Conservation (phyloP, 23 tunicate genomes). For the Halocynthia aurantium region DNA sequence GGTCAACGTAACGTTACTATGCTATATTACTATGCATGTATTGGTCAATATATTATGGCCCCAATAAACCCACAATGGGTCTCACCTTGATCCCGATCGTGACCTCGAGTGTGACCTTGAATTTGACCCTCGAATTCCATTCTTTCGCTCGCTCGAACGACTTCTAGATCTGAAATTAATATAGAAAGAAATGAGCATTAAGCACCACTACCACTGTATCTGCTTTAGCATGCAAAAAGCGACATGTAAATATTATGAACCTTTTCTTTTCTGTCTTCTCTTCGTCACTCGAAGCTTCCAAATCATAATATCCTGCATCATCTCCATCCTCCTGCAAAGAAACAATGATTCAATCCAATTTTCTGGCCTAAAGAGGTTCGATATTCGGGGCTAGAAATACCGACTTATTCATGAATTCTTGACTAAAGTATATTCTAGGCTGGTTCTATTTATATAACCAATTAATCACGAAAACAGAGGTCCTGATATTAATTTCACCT, state of each 20-base stretch:
- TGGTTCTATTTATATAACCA: no score
- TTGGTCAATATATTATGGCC: not conserved
- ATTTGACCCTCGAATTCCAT: not conserved
- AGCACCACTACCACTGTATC: not conserved
- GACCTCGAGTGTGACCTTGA: slow-evolving; percentile 1
- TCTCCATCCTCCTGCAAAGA: slow-evolving; percentile 42
- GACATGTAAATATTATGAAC: no score
- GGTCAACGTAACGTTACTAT: no score
- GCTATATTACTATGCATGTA: no score
- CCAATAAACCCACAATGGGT: not conserved
- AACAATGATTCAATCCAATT: not conserved
- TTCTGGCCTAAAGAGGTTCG: no score
- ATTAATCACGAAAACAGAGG: not conserved
- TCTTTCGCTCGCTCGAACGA: not conserved
- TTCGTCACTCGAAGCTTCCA: slow-evolving; percentile 53
- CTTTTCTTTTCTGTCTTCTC: not conserved
- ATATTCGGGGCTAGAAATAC: no score
- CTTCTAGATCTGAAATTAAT: not conserved
- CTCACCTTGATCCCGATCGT: not conserved
- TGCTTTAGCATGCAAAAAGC: no score
- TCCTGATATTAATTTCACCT: not conserved
- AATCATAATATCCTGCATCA: slow-evolving; percentile 60
- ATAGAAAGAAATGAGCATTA: not conserved
- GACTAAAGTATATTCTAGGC: no score
- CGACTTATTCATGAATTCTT: no score